Percentiles rank a stretch among this genome's conserved stretches.
These are phyloP conservation scores for Cotesia vestalis DNA, from an alignment of 1,140 invertebrate species.

Conservation along the genomic window DNA sequence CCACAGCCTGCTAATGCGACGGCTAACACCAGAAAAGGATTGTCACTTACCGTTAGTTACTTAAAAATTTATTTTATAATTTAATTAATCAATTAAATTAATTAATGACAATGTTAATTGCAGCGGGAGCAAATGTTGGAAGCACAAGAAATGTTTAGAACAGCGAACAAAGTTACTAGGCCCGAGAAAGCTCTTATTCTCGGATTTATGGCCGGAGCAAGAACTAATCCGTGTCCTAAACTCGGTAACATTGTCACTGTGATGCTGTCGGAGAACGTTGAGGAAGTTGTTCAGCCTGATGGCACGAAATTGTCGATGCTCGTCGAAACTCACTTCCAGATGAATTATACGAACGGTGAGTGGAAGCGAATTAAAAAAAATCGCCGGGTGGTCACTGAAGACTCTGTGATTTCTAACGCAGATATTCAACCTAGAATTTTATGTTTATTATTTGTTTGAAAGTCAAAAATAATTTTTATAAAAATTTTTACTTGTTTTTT, in stretches of 20 bases:
- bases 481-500: too few relatives aligned
- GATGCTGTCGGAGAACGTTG: slow-evolving; percentile 88
- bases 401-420: slow-evolving; percentile 48
- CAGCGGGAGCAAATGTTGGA: slow-evolving; percentile 95
- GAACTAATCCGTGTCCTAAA: slow-evolving; percentile 94
- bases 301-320: slow-evolving; percentile 79
- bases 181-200: slow-evolving; percentile 97
- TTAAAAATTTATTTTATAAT: slow-evolving; percentile 25
- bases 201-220: slow-evolving; percentile 96
- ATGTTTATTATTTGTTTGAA: too few relatives aligned
- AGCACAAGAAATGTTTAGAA: slow-evolving; percentile 97
- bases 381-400: slow-evolving; percentile 71
- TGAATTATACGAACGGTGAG: slow-evolving; percentile 95
- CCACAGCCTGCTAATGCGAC: slow-evolving; percentile 64
- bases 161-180: slow-evolving; percentile 92
- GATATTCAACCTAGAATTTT: not conserved
- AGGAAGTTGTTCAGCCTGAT: slow-evolving; percentile 80
- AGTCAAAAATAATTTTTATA: too few relatives aligned
- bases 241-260: slow-evolving; percentile 93
- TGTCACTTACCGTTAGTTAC: slow-evolving; percentile 80
- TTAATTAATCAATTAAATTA: slow-evolving; percentile 24
- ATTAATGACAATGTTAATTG: slow-evolving; percentile 49
- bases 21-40: slow-evolving; percentile 72
- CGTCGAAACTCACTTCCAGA: slow-evolving; percentile 94
- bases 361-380: slow-evolving; percentile 93